Conservation (phyloP, 2,888 invertebrate species). For the Entomobrya multifasciata region DNA sequence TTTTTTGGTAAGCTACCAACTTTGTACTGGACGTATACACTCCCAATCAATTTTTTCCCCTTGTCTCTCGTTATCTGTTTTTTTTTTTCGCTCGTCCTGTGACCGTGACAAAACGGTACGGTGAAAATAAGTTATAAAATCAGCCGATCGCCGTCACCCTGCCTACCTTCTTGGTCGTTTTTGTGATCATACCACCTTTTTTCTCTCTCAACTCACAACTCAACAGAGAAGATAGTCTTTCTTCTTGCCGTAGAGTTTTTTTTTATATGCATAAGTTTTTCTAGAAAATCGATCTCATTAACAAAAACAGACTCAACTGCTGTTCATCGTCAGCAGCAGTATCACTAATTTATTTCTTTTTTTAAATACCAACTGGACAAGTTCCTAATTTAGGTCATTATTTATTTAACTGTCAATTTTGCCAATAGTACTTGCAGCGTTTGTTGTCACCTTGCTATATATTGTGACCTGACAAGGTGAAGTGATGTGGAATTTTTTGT, state of each 20-base stretch:
- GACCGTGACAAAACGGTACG: conserved; percentile 10
- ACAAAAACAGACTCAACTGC: neutral
- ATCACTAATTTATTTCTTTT: too few species aligned
- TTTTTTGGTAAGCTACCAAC: too few species aligned
- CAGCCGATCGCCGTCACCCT: conserved; percentile 7
- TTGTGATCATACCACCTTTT: conserved; percentile 12
- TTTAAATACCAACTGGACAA: too few species aligned
- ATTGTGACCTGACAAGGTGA: conserved; percentile 1
- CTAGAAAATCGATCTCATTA: conserved; percentile 1
- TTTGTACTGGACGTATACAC: neutral
- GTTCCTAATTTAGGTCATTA: neutral
- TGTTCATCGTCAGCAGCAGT: too few species aligned
- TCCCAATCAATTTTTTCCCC: conserved; percentile 18
- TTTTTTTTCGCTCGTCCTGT: too few species aligned
- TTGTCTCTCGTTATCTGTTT: neutral
- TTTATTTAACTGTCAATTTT: neutral
- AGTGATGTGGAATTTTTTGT: neutral
- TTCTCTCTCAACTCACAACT: neutral
- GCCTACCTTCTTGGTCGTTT: neutral
- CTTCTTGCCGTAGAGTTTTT: too few species aligned
- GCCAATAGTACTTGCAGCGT: neutral
- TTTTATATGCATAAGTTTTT: neutral
- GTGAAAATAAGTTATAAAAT: neutral
- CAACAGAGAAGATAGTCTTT: neutral
- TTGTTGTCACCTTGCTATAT: neutral